phyloP scores from a whole-genome alignment of 2,113 vertebrate genomes.

The Cyrtonyx montezumae region DNA sequence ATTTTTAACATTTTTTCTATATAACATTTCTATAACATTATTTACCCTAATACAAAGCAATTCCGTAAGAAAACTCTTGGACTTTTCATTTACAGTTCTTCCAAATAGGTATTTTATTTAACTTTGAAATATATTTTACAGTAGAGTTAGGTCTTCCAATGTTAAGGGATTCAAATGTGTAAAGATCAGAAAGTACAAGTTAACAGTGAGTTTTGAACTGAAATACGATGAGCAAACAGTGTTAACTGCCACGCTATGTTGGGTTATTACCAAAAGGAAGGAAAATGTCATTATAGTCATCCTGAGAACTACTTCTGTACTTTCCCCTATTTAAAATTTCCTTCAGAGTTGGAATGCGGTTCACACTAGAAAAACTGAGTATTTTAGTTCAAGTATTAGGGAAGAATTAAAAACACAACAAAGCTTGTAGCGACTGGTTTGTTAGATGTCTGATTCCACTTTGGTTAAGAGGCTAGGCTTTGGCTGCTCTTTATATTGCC shows the following conservation, averaged over 20 bases:
- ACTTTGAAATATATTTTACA: constrained; percentile 5
- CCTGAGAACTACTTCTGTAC: background rate
- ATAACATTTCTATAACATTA: background rate
- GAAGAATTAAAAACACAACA: background rate
- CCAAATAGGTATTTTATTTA: background rate
- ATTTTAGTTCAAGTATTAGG: background rate
- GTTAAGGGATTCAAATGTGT: background rate
- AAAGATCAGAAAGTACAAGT: background rate
- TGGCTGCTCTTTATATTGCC: background rate
- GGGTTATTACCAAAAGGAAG: background rate
- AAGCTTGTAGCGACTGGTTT: background rate
- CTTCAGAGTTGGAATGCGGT: background rate
- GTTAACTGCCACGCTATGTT: background rate
- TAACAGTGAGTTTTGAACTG: background rate
- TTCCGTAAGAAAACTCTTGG: background rate
- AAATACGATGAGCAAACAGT: background rate
- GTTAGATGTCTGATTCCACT: background rate
- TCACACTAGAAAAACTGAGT: background rate
- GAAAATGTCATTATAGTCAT: background rate
- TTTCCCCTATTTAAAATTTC: background rate
- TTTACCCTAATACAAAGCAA: constrained; percentile 8
- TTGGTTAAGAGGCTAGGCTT: background rate
- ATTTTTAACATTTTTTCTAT: background rate
- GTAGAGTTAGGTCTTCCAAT: background rate
- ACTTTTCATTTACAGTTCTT: background rate